Conservation (phyloP, 2,888 invertebrate genomes). For the Temnothorax ravouxi region DNA sequence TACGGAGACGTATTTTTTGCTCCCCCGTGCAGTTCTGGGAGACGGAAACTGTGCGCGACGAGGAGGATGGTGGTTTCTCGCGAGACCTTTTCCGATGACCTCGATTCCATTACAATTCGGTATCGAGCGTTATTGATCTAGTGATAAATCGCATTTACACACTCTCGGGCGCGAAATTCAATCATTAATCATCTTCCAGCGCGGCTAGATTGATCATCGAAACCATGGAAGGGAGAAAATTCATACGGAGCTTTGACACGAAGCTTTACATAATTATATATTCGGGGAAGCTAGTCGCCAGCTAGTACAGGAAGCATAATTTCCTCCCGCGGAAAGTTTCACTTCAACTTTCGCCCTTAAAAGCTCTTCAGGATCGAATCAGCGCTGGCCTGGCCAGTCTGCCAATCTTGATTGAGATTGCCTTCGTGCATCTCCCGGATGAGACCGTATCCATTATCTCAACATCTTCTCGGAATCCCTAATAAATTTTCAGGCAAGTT, state of each 20-base stretch:
- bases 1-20: not conserved
- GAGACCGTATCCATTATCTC: slow-evolving; percentile 27
- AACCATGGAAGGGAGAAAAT: slow-evolving; percentile 9
- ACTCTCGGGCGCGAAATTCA: slow-evolving; percentile 1
- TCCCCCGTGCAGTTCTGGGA: not conserved
- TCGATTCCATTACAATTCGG: not conserved
- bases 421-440: slow-evolving; percentile 11
- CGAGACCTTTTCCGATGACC: not conserved
- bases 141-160: slow-evolving; percentile 21
- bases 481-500: slow-evolving; percentile 42
- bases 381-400: not conserved
- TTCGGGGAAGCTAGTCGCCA: not conserved
- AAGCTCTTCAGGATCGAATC: slow-evolving; percentile 30
- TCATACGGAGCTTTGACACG: not conserved
- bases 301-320: slow-evolving; percentile 6
- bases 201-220: slow-evolving; percentile 18
- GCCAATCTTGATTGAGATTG: slow-evolving; percentile 41
- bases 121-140: slow-evolving; percentile 23
- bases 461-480: not conserved
- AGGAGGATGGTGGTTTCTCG: not conserved
- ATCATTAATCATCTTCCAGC: slow-evolving; percentile 37
- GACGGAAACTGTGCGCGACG: slow-evolving; percentile 16
- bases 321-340: slow-evolving; percentile 15
- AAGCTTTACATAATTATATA: not conserved
- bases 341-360: slow-evolving; percentile 21